Evolutionary conservation across 2,113 vertebrate species (phyloP).

Genomic region (Steatornis caripensis): DNA sequence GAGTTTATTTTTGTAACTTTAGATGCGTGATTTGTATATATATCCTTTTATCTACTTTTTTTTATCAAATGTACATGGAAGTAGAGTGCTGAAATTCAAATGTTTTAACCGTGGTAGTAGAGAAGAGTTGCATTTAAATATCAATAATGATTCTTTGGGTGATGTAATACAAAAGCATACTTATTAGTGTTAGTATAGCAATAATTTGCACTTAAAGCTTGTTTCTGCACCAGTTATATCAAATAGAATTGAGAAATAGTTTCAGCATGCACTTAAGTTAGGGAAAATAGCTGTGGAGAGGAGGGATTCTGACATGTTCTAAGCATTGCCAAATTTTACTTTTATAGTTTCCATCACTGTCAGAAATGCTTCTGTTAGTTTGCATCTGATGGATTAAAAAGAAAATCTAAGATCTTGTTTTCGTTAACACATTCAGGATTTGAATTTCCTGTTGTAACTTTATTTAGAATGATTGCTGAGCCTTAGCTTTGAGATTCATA

Average conservation of each 20-base stretch:
- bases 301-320: neutral
- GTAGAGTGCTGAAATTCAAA: neutral
- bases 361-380: neutral
- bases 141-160: neutral
- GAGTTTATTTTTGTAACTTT: neutral
- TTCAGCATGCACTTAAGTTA: neutral
- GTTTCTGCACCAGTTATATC: neutral
- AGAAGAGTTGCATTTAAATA: neutral
- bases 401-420: neutral
- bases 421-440: neutral
- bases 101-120: neutral
- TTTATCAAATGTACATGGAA: neutral
- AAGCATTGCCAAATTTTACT: neutral
- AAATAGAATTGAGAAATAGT: neutral
- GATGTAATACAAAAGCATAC: neutral
- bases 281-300: neutral
- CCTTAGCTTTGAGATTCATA: neutral
- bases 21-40: neutral
- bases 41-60: neutral
- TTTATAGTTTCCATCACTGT: neutral
- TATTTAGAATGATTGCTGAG: neutral
- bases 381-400: neutral
- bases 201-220: neutral
- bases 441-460: neutral
- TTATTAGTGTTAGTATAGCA: neutral